These are phyloP conservation scores for Poeciliopsis retropinna DNA, from an alignment of 2,113 vertebrate species.

Conservation along the genomic window DNA sequence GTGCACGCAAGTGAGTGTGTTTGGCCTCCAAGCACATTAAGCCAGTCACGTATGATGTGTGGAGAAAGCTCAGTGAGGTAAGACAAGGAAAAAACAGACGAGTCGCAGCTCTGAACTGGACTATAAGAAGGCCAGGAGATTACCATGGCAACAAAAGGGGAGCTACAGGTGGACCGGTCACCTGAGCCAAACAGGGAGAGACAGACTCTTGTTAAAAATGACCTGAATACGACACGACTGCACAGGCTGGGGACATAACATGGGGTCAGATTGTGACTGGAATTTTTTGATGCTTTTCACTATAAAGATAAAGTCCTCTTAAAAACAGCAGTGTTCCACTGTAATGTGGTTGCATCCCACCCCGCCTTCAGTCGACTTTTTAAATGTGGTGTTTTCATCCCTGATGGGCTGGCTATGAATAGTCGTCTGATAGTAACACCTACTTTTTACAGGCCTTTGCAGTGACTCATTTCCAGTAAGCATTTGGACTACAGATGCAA, in stretches of 20 bases:
- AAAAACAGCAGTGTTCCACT: constrained; percentile 26
- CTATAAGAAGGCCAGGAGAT: constrained; percentile 60
- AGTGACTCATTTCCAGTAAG: constrained; percentile 77
- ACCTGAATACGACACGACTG: constrained; percentile 75
- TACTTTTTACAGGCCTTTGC: constrained; percentile 63
- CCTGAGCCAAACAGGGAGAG: constrained; percentile 73
- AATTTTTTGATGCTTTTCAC: constrained; percentile 65
- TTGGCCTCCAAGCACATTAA: constrained; percentile 9
- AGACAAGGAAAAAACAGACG: constrained; percentile 27
- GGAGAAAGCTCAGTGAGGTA: constrained; percentile 36
- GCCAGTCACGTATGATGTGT: constrained; percentile 24
- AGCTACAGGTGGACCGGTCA: constrained; percentile 74
- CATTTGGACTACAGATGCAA: constrained; percentile 77
- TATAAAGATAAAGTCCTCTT: constrained; percentile 53
- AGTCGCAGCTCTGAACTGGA: constrained; percentile 50
- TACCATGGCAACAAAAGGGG: constrained; percentile 75
- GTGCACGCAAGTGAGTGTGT: constrained; percentile 20
- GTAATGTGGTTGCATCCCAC: constrained; percentile 20
- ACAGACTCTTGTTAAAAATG: constrained; percentile 78
- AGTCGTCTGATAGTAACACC: constrained; percentile 72
- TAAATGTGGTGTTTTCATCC: constrained; percentile 63
- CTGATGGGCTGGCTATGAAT: constrained; percentile 66
- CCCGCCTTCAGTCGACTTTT: constrained; percentile 53
- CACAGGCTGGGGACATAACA: constrained; percentile 67
- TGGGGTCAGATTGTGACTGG: constrained; percentile 70